Evolutionary conservation across 2,113 vertebrate species (phyloP), one percentile per base, ranked within the genome.

Genomic region (Cyprinus carpio): DNA sequence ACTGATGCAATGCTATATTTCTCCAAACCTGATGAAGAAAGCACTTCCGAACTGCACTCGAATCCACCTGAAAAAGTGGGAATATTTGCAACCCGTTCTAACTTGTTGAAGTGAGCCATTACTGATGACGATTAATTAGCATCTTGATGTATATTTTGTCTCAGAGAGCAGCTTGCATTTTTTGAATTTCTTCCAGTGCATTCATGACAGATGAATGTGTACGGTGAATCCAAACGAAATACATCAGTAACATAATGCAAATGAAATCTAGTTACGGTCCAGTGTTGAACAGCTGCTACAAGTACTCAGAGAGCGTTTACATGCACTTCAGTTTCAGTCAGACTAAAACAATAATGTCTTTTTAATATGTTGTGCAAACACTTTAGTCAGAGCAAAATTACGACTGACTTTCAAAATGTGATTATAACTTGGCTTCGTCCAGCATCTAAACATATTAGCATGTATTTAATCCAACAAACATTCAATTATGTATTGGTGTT

Each of bases 191-290:
- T 67, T 31, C 6, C 64, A 18, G 16, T 67, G 64, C 15, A 1
- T 67, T 13, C 64, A 6, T 67, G 64, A 67, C 64, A 18, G 64
- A 31, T 15, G 27, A 31, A 67, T 31, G 64, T 31, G 6, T 27
- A 31, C 4, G 15, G 27, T 31, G 64, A 67, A 67, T 67, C 64
- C 64, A 31, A 67, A 67, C 64, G 27, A 31, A 31, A 67, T 67
- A 67, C 64, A 67, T 31, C 27, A 67, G 64, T 18, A 67, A 67
- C 64, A 67, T 31, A 31, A 67, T 67, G 27, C 31, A 67, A 67
- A 15, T 31, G 15, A 67, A 67, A 31, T 65, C 62, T 65, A 67
- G 12, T 8, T 67, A 67, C 27, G 25, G 13, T 65, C 0, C 4
- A 51, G 4, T 51, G 49, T 51, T 51, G 13, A 65, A 16, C 64